These are phyloP conservation scores for Leptosomus discolor DNA, from an alignment of 2,113 vertebrate species.

Conservation along the genomic window DNA sequence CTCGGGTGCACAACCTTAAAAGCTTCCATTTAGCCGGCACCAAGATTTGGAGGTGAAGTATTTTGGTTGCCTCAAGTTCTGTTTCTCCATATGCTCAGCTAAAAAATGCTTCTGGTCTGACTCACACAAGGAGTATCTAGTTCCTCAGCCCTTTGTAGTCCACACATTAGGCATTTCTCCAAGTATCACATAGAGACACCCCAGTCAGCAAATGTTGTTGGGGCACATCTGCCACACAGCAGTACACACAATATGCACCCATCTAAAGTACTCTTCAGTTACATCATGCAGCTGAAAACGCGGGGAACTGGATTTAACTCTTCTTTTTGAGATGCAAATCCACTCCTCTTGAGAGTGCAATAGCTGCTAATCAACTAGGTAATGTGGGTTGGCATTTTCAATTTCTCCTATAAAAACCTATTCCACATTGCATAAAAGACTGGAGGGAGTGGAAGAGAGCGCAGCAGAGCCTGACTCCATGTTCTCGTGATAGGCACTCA, in stretches of 20 bases:
- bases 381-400: constrained; percentile 57
- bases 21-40: not conserved
- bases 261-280: not conserved
- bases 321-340: constrained; percentile 34
- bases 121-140: not conserved
- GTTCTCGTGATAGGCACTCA: constrained; percentile 21
- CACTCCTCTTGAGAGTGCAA: constrained; percentile 10
- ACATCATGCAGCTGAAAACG: not conserved
- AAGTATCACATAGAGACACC: not conserved
- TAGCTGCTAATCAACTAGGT: constrained; percentile 53
- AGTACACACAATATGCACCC: not conserved
- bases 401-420: constrained; percentile 55
- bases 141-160: not conserved
- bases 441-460: not conserved
- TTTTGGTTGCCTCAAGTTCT: not conserved
- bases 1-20: not conserved
- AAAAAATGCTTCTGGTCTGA: not conserved
- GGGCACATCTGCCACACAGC: not conserved
- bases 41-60: not conserved
- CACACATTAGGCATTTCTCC: not conserved
- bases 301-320: not conserved
- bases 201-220: not conserved
- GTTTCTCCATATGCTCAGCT: not conserved
- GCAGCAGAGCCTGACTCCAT: constrained; percentile 31
- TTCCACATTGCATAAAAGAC: not conserved